These are phyloP conservation scores for Smittia aterrima DNA, from an alignment of 2,888 invertebrate species.

Conservation along the genomic window DNA sequence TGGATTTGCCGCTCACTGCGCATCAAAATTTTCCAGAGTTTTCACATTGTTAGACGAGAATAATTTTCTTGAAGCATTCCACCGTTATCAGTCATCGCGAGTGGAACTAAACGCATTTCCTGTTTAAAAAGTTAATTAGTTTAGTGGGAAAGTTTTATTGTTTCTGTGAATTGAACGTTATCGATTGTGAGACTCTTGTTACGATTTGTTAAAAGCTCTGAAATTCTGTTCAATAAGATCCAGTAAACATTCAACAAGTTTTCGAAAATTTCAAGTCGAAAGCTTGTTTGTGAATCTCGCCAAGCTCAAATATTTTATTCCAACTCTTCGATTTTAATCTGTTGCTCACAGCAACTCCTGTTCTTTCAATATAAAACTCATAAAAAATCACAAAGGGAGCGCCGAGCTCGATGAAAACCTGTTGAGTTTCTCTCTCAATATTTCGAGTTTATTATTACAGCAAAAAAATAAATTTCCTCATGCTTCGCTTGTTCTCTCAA, in stretches of 20 bases:
- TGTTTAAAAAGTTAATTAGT: no score
- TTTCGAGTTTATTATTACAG: no score
- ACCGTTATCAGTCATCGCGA: conserved; percentile 22
- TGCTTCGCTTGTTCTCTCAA: no score
- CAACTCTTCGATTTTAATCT: neutral
- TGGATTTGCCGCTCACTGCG: neutral
- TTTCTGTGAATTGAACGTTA: no score
- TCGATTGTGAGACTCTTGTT: no score
- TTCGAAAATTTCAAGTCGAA: neutral
- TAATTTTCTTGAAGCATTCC: neutral
- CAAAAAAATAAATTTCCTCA: no score
- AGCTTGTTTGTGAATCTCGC: neutral
- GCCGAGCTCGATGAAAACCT: neutral
- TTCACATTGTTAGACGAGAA: no score
- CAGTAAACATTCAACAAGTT: neutral
- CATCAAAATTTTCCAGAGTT: no score
- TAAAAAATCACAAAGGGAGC: neutral
- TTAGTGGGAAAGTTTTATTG: no score
- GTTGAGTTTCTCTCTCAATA: neutral
- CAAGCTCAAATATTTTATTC: neutral
- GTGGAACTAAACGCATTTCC: neutral
- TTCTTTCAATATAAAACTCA: neutral
- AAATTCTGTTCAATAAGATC: neutral
- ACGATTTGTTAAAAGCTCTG: no score
- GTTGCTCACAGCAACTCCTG: neutral